Conservation (phyloP, 1,140 invertebrate species). For the Stegodyphus mimosarum region DNA sequence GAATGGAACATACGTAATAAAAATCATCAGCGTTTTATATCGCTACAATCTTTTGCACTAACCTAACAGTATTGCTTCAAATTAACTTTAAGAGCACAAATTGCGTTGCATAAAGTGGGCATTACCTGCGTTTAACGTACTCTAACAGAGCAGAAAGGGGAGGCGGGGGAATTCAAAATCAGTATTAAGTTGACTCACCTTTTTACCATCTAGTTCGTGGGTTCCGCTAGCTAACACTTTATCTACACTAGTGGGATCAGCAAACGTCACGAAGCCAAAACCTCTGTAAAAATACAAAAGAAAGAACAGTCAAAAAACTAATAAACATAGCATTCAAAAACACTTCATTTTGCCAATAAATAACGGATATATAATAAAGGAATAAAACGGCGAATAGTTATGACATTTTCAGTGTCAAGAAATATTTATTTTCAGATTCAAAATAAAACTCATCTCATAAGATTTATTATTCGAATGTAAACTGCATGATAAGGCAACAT, state of each 20-base stretch:
- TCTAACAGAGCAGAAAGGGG: neutral
- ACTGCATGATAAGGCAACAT: no score
- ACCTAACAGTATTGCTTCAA: neutral
- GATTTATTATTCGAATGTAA: no score
- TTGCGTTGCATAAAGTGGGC: neutral
- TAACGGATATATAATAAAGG: no score
- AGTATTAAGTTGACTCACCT: slow-evolving; percentile 67
- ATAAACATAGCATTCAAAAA: no score
- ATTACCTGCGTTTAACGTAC: neutral
- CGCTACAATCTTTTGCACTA: no score
- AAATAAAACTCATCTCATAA: neutral
- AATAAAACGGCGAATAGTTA: no score
- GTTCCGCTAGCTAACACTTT: slow-evolving; percentile 77
- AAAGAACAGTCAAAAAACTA: neutral
- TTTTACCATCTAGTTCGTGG: slow-evolving; percentile 93
- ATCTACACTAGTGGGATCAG: slow-evolving; percentile 69
- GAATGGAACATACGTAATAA: no score
- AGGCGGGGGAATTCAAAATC: neutral
- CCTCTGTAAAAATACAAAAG: slow-evolving; percentile 79
- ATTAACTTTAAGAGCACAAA: neutral
- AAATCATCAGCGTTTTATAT: no score
- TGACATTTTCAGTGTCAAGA: neutral
- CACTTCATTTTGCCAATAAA: no score
- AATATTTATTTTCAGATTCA: neutral
- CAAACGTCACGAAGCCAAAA: slow-evolving; percentile 79